Evolutionary conservation across 2,888 invertebrate species (phyloP).

Genomic region (Melinaea menophilus): DNA sequence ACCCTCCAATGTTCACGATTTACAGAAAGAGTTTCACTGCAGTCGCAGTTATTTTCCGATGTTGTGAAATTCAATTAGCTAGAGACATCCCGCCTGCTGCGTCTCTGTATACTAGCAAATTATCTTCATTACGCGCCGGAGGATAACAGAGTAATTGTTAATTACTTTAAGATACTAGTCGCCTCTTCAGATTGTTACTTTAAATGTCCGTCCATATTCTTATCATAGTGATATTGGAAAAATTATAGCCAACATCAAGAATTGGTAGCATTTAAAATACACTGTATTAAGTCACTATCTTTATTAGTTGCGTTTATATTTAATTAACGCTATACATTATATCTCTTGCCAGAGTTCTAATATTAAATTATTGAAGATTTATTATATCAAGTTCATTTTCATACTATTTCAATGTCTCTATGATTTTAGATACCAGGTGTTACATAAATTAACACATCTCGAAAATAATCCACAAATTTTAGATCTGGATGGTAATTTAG

Average conservation of each 20-base stretch:
- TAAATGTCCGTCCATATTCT: conserved; percentile 19
- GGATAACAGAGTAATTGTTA: conserved; percentile 52
- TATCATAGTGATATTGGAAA: conserved; percentile 11
- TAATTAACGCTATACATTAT: too few relatives aligned
- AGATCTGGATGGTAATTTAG: conserved; percentile 49
- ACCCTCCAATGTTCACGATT: conserved; percentile 36
- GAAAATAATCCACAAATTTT: conserved; percentile 33
- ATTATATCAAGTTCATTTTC: conserved; percentile 29
- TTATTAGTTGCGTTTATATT: too few relatives aligned
- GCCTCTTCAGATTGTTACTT: conserved; percentile 34
- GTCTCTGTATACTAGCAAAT: conserved; percentile 49
- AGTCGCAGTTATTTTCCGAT: conserved; percentile 48
- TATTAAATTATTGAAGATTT: background rate
- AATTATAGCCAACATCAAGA: background rate
- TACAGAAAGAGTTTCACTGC: conserved; percentile 46
- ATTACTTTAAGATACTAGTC: conserved; percentile 51
- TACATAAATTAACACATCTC: conserved; percentile 45
- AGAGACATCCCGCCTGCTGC: conserved; percentile 42
- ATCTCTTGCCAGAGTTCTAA: too few relatives aligned
- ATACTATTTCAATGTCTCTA: conserved; percentile 39
- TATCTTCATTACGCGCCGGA: conserved; percentile 52
- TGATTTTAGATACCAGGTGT: conserved; percentile 55
- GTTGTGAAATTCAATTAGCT: conserved; percentile 56
- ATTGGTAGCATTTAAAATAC: too few relatives aligned
- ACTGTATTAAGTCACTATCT: too few relatives aligned